phyloP scores from a whole-genome alignment of 2,113 vertebrate genomes.

The Oceanites oceanicus region DNA sequence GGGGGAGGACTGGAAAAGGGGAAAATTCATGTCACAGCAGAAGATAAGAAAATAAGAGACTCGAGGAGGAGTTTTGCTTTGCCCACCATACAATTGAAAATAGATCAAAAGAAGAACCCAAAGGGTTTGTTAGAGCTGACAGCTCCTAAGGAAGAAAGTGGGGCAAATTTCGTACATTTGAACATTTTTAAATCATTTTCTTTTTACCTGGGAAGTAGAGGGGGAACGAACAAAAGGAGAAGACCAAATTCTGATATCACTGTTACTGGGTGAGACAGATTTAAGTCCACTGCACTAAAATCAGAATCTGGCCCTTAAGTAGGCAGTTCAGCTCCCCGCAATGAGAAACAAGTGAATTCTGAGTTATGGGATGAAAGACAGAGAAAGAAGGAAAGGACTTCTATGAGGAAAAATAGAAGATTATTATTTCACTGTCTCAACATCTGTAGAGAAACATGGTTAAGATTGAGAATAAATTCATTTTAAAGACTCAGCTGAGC shows the following conservation, averaged over 20 bases:
- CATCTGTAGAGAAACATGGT: neutral
- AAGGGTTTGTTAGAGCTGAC: slow-evolving; percentile 55
- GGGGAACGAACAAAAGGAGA: neutral
- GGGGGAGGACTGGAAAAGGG: neutral
- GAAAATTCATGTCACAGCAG: slow-evolving; percentile 27
- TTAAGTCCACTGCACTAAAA: neutral
- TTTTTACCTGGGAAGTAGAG: neutral
- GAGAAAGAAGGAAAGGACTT: neutral
- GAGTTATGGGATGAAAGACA: neutral
- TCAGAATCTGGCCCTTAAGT: neutral
- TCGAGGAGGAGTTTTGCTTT: slow-evolving; percentile 44
- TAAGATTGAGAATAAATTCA: neutral
- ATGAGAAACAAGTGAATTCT: neutral
- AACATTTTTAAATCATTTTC: neutral
- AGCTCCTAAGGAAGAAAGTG: slow-evolving; percentile 44
- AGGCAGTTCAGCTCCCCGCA: neutral
- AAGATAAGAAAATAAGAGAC: slow-evolving; percentile 35
- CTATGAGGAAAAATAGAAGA: neutral
- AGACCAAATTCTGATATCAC: neutral
- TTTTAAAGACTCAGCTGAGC: neutral
- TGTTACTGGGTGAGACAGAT: neutral
- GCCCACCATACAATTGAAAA: slow-evolving; percentile 57
- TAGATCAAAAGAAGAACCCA: slow-evolving; percentile 59
- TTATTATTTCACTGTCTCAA: neutral
- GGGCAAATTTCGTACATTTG: slow-evolving; percentile 46